A percentile compares a stretch with the other conserved stretches of the same genome.
Conservation (phyloP, 2,797 vertebrate genomes). For the Echiichthys vipera region DNA sequence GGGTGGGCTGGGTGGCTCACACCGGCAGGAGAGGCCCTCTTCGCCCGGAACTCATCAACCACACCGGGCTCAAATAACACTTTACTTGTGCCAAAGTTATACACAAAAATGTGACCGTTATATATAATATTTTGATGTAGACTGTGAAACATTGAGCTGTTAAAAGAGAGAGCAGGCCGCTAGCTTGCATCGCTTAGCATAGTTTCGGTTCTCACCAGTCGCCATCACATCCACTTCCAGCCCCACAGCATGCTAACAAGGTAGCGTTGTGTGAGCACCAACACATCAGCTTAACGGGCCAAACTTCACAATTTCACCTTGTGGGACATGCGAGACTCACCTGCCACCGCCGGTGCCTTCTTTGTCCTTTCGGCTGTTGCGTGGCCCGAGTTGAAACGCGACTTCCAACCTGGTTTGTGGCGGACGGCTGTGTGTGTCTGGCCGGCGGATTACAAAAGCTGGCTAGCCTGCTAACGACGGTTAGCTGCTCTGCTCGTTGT, state of each 20-base stretch:
- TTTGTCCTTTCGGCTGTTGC: constrained; percentile 40
- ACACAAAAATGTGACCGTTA: background rate
- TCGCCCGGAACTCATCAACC: constrained; percentile 48
- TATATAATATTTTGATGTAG: rapidly evolving
- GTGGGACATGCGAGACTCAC: constrained; percentile 62
- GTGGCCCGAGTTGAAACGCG: constrained; percentile 33
- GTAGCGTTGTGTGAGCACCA: constrained; percentile 54
- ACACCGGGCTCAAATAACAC: constrained; percentile 15
- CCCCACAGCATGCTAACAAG: constrained; percentile 62
- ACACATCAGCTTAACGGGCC: constrained; percentile 18
- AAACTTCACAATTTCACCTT: background rate
- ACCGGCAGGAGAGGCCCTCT: constrained; percentile 73
- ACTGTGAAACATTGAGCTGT: background rate
- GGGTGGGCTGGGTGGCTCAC: constrained; percentile 66
- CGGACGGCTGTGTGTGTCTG: constrained; percentile 57
- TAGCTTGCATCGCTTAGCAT: constrained; percentile 40
- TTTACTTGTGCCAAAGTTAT: background rate
- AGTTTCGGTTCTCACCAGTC: constrained; percentile 74
- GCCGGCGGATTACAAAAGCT: constrained; percentile 87
- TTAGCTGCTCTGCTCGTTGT: constrained; percentile 69
- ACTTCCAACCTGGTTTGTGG: constrained; percentile 67
- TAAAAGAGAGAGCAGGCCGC: constrained; percentile 26
- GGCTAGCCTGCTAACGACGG: constrained; percentile 77
- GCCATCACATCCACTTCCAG: constrained; percentile 77
- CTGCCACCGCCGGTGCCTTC: constrained; percentile 79